These are phyloP conservation scores for Progne subis DNA, from an alignment of 2,113 vertebrate genomes.

Conservation along the genomic window DNA sequence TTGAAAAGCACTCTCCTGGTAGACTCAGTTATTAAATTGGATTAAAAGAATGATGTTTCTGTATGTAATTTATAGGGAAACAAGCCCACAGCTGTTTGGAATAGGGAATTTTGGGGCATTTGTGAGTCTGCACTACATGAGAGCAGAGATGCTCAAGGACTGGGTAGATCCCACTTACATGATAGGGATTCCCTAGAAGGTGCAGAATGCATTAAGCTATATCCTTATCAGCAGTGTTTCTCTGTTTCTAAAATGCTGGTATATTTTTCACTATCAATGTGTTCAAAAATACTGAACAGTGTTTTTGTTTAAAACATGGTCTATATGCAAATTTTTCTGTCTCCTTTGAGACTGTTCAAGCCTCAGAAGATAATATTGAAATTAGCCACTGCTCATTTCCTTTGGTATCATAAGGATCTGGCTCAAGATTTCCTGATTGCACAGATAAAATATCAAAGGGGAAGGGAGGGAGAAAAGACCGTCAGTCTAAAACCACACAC, in stretches of 20 bases:
- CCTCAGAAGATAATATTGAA: background rate
- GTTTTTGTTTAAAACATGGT: background rate
- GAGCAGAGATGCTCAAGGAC: background rate
- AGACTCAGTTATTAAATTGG: background rate
- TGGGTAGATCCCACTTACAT: background rate
- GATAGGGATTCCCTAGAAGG: background rate
- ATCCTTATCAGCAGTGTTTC: background rate
- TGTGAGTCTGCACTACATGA: background rate
- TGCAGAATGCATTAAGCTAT: background rate
- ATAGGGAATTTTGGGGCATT: background rate
- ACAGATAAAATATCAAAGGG: background rate
- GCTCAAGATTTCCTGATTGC: background rate
- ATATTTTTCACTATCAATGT: background rate
- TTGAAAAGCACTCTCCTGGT: background rate
- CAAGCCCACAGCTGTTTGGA: background rate
- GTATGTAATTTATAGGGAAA: background rate
- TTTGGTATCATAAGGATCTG: background rate
- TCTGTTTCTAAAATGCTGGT: background rate
- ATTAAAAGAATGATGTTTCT: background rate
- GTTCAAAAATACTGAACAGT: background rate
- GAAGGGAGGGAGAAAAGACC: background rate
- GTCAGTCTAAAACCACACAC: background rate
- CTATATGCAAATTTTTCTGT: background rate
- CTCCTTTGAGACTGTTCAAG: background rate
- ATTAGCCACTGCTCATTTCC: background rate